Evolutionary conservation across 2,888 invertebrate genomes (phyloP).

Genomic region (Anorthoa munda): DNA sequence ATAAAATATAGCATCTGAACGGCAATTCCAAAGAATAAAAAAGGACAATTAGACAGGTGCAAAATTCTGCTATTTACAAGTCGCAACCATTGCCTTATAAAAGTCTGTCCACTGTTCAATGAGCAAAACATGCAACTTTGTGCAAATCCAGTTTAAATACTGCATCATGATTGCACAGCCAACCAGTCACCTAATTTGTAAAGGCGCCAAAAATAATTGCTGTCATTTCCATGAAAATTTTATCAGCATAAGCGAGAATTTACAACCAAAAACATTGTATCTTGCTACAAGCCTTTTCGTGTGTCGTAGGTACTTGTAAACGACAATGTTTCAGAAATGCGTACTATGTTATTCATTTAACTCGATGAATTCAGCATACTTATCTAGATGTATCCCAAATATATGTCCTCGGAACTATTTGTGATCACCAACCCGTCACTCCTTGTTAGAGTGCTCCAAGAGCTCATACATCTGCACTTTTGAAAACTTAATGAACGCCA

Average conservation of each 20-base stretch:
- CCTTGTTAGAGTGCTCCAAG: too few species aligned
- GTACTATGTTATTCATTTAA: neutral
- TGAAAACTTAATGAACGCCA: too few species aligned
- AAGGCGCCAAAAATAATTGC: constrained; percentile 47
- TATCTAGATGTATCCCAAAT: constrained; percentile 1
- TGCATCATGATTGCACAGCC: constrained; percentile 28
- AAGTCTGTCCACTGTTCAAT: neutral
- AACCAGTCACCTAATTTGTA: constrained; percentile 41
- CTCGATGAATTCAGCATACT: neutral
- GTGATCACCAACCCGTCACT: neutral
- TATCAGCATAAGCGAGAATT: constrained; percentile 22
- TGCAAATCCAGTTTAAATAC: constrained; percentile 22
- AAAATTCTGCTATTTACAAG: constrained; percentile 3
- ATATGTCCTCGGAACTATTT: neutral
- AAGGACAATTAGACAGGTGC: neutral
- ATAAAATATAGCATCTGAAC: neutral
- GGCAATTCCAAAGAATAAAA: neutral
- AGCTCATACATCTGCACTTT: too few species aligned
- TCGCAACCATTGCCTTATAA: neutral
- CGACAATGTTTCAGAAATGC: constrained; percentile 6
- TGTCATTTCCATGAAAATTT: constrained; percentile 39
- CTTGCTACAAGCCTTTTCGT: neutral
- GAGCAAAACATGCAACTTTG: constrained; percentile 24
- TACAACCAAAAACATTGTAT: constrained; percentile 19
- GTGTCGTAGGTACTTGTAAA: neutral